Conservation (phyloP, 2,797 vertebrate genomes). For the Momotus momota region DNA sequence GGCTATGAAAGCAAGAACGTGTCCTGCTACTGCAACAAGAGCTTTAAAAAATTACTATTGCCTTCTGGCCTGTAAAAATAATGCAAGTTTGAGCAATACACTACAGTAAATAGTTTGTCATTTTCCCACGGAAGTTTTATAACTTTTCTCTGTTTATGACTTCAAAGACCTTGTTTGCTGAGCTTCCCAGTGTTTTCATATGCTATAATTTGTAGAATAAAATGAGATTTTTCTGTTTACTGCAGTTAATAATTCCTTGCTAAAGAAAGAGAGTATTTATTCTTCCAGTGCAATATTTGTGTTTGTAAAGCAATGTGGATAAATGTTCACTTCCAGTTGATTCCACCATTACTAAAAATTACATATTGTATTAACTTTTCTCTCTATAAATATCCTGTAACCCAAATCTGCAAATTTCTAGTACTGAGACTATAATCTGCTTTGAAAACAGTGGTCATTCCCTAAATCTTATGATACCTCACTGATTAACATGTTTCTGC, state of each 20-base stretch:
- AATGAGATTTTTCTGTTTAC: conserved; percentile 44
- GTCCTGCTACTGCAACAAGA: conserved; percentile 70
- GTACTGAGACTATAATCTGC: not conserved
- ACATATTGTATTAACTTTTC: not conserved
- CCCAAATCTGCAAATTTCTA: not conserved
- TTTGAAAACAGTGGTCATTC: not conserved
- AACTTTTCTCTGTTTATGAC: conserved; percentile 57
- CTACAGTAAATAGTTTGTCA: conserved; percentile 67
- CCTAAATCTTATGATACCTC: not conserved
- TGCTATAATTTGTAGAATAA: conserved; percentile 54
- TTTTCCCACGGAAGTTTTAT: conserved; percentile 72
- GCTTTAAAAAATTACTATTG: conserved; percentile 73
- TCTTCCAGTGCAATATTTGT: not conserved
- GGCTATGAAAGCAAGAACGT: conserved; percentile 56
- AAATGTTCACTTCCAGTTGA: not conserved
- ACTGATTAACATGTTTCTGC: not conserved
- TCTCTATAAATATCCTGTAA: not conserved
- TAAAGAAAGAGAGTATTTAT: not conserved
- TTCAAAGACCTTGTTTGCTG: conserved; percentile 63
- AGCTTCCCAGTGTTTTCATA: conserved; percentile 31
- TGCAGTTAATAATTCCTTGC: not conserved
- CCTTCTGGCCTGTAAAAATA: conserved; percentile 76
- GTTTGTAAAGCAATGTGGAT: not conserved
- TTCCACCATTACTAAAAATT: not conserved
- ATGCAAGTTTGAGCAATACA: conserved; percentile 45